Percentiles rank a stretch among this genome's conserved stretches.
Conservation (phyloP, 2,888 invertebrate genomes). For the Coelinius sp. region DNA sequence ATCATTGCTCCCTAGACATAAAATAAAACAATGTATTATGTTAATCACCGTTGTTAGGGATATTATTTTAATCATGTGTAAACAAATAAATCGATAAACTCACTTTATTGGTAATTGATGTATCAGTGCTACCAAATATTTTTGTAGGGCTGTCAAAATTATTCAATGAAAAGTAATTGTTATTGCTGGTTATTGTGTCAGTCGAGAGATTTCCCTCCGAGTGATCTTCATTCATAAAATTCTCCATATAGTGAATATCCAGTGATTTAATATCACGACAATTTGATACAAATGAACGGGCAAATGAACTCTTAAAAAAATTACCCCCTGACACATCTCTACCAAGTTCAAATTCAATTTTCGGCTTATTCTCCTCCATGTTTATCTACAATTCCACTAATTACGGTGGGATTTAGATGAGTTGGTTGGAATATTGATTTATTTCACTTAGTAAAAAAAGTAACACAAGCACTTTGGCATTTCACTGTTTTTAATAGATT, state of each 20-base stretch:
- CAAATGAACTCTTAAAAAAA: conserved; percentile 74
- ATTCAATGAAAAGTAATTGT: conserved; percentile 57
- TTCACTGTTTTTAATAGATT: background rate
- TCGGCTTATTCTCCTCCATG: conserved; percentile 54
- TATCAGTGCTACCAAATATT: conserved; percentile 9
- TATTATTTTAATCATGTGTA: conserved; percentile 36
- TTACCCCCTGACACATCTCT: conserved; percentile 68
- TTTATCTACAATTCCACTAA: conserved; percentile 23
- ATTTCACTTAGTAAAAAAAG: background rate
- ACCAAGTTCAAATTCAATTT: conserved; percentile 63
- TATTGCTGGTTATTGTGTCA: conserved; percentile 47
- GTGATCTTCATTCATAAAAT: conserved; percentile 39
- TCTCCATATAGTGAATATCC: conserved; percentile 63
- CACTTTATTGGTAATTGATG: conserved; percentile 9
- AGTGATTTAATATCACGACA: conserved; percentile 68
- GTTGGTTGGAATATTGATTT: background rate
- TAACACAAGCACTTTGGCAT: background rate
- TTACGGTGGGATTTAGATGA: background rate
- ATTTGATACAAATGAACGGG: conserved; percentile 72
- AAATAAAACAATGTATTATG: background rate
- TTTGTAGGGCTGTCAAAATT: conserved; percentile 45
- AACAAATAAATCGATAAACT: conserved; percentile 35
- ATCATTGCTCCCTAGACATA: conserved; percentile 33
- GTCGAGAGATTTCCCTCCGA: conserved; percentile 36
- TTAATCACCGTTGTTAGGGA: background rate